These are phyloP conservation scores for Saccopteryx bilineata DNA, from an alignment of 2,113 vertebrate genomes.

Conservation along the genomic window DNA sequence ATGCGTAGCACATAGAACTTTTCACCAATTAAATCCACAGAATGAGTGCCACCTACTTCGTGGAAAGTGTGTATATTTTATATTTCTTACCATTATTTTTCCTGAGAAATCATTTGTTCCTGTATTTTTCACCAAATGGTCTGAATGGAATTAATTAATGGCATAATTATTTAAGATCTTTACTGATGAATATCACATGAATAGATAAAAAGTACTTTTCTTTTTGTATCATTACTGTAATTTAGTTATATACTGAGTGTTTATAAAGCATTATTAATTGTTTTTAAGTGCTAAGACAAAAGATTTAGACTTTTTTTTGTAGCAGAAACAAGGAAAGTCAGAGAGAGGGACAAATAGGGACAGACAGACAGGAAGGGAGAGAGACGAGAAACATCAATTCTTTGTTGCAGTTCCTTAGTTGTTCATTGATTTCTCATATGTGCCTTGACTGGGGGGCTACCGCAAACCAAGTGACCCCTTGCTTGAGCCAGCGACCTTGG, in stretches of 20 bases:
- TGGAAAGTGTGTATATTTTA: neutral
- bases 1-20: neutral
- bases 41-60: neutral
- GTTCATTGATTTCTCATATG: too few species aligned
- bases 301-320: neutral
- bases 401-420: too few species aligned
- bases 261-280: neutral
- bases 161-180: conserved; percentile 37
- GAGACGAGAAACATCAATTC: too few species aligned
- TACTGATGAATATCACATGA: conserved; percentile 29
- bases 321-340: too few species aligned
- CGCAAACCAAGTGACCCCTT: too few species aligned
- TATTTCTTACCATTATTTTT: neutral
- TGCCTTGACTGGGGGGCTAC: too few species aligned
- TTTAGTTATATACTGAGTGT: conserved; percentile 2
- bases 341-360: too few species aligned
- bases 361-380: too few species aligned
- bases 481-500: too few species aligned
- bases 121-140: conserved; percentile 16
- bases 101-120: conserved; percentile 15
- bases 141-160: conserved; percentile 39
- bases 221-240: neutral
- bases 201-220: conserved; percentile 10
- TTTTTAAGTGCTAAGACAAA: conserved; percentile 11
- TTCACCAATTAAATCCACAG: neutral